A percentile compares a stretch with the other conserved stretches of the same genome.
phyloP scores from a whole-genome alignment of 2,113 vertebrate species.

The Hipposideros armiger region DNA sequence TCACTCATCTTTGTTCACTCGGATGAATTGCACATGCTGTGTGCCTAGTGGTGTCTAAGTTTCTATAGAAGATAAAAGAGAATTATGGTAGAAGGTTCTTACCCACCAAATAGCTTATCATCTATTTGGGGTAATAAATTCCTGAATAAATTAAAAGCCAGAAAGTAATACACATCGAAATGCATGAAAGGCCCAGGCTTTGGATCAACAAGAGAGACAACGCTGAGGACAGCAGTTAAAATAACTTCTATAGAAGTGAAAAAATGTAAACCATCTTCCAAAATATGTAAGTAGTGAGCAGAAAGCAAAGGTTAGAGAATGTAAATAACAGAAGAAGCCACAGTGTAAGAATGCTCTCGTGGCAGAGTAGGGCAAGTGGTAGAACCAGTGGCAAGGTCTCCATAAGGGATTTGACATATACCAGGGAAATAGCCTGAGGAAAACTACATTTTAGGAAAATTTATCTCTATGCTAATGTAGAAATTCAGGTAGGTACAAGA shows the following conservation, averaged over 20 bases:
- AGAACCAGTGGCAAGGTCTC: neutral
- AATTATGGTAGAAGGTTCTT: neutral
- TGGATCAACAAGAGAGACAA: neutral
- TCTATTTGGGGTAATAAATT: neutral
- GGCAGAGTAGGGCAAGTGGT: neutral
- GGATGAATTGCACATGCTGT: neutral
- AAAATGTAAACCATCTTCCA: neutral
- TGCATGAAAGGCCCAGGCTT: neutral
- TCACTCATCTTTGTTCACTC: neutral
- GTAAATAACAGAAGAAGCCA: neutral
- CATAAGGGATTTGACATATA: neutral
- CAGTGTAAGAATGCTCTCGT: neutral
- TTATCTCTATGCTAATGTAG: neutral
- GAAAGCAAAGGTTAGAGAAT: neutral
- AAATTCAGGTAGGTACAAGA: neutral
- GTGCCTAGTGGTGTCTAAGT: neutral
- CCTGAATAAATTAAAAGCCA: constrained; percentile 36
- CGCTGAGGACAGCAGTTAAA: neutral
- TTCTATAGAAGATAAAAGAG: neutral
- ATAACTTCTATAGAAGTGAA: neutral
- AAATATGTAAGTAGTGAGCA: neutral
- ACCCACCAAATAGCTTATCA: neutral
- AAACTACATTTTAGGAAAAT: neutral
- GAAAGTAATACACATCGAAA: neutral
- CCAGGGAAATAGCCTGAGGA: neutral